Conservation (phyloP, 2,888 invertebrate genomes). For the Campoletis raptor region DNA sequence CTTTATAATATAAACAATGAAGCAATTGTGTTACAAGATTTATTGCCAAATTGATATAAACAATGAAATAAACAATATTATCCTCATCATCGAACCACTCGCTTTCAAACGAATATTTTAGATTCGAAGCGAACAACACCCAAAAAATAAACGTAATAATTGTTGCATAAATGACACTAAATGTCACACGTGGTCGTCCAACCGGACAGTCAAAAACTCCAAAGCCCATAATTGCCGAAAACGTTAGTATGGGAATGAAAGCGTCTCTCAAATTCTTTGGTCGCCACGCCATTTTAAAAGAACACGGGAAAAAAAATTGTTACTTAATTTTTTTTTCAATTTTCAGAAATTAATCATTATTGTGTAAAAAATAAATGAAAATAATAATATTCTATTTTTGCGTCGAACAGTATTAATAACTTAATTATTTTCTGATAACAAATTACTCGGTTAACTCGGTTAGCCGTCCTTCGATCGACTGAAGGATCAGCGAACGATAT, state of each 20-base stretch:
- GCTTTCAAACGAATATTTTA: neutral
- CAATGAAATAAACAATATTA: neutral
- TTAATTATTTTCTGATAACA: neutral
- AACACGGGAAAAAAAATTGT: neutral
- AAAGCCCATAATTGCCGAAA: constrained; percentile 45
- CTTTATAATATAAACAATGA: constrained; percentile 1
- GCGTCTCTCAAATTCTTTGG: constrained; percentile 47
- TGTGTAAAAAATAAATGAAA: neutral
- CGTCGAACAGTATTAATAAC: neutral
- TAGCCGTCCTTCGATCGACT: neutral
- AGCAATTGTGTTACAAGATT: neutral
- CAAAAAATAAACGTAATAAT: neutral
- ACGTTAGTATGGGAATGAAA: constrained; percentile 13
- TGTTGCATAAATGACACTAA: constrained; percentile 27
- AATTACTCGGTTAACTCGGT: constrained; percentile 7
- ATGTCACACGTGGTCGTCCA: neutral
- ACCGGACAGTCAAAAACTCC: constrained; percentile 47
- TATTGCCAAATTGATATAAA: constrained; percentile 8
- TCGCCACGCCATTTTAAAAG: constrained; percentile 16
- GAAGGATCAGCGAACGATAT: constrained; percentile 3
- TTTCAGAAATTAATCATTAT: neutral
- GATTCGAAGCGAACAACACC: neutral
- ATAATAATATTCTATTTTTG: neutral
- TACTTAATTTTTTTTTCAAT: neutral
- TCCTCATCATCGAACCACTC: constrained; percentile 18